Evolutionary conservation across 2,797 vertebrate genomes (phyloP), one percentile per base, ranked within the genome.

Genomic region (Myoxocephalus aenaeus): DNA sequence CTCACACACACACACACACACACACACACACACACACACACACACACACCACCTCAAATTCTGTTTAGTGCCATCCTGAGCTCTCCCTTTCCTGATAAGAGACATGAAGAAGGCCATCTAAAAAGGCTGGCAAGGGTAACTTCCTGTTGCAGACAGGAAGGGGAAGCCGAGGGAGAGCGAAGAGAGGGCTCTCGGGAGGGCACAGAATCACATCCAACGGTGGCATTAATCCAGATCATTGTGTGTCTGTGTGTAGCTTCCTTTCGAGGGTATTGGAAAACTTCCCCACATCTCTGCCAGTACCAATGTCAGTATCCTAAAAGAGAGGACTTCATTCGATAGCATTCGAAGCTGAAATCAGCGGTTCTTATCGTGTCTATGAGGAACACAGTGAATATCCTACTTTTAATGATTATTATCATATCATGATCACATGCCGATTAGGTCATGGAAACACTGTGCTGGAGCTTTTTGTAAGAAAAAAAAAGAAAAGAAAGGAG

Each of bases 141-240:
- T 90, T 93, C 90, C 92, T 90, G 77, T 83, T 77, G 48, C 57
- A 77, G 84, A 82, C 90, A 91, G 92, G 91, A 93, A 92, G 56
- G 59, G 91, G 90, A 93, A 90, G 79, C 32, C 61, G 57, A 85
- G 77, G 87, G 75, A 85, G 62, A 85, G 85, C 64, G 5, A 84
- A 86, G 51, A 65, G 65, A 53, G 64, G 79, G 58, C 62, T 86
- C 79, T 65, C 50, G 56, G 76, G 89, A 85, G 70, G 77, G 34
- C 36, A 62, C 40, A 70, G 50, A 78, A 48, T 53, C 34, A 71
- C 65, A 79, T 71, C 67, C n/a, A 65, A 76, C 68, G 38, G 84
- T 84, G 79, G 80, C 80, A 80, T 72, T 56, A 82, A 40, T 79
- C 70, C 82, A 81, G 42, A 71, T 79, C 65, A 69, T n/a, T 64